Base-by-base conservation (phyloP, 2,888 invertebrate species). In the Cryptophagus acutangulus region DNA sequence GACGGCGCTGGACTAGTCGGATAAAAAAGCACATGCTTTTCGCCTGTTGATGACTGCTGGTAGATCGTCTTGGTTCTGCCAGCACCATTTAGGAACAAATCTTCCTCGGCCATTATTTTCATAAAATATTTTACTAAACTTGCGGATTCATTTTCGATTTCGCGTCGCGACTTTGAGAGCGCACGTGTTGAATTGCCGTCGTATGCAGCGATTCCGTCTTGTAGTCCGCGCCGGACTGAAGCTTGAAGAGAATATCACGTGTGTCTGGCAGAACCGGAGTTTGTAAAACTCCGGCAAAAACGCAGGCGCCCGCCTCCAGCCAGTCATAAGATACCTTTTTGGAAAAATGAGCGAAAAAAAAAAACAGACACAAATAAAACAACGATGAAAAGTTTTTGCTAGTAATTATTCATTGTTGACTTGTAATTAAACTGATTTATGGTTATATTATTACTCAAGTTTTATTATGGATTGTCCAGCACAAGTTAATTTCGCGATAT, bases 11-110 rank as follows among this genome's bases (percentile, higher is more conserved):
- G 67, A 55, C 67, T 67, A 25, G 69, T 69, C 17, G 70, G 70
- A 49, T 70, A 70, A 54, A 71, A 71, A 40, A 71, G 59, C 50
- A 71, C 71, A 61, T 71, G 70, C 52, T 70, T 71, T 52, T 71
- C 70, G 16, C 70, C 69, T 3, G 69, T 67, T 5, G 68, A 66
- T 17, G 66, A 55, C 51, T 70, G 69, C 45, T 69, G 68, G 49
- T 70, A 70, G 37, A 70, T 61, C 57, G 64, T 70, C 48, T 67
- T 69, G 20, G 69, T 58, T 46, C 64, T 58, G 24, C 66, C 68
- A 33, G 63, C 61, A 31, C 67, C 66, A 51, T 68, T 70, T 39
- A 69, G 53, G 49, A 63, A 66, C 33, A 66, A 54, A 40, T 67
- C 67, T 43, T 63, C 69, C 39, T 57, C 60, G 37, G 57, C 62